Evolutionary conservation across 2,797 vertebrate genomes (phyloP).

Genomic region (Potorous gilbertii): DNA sequence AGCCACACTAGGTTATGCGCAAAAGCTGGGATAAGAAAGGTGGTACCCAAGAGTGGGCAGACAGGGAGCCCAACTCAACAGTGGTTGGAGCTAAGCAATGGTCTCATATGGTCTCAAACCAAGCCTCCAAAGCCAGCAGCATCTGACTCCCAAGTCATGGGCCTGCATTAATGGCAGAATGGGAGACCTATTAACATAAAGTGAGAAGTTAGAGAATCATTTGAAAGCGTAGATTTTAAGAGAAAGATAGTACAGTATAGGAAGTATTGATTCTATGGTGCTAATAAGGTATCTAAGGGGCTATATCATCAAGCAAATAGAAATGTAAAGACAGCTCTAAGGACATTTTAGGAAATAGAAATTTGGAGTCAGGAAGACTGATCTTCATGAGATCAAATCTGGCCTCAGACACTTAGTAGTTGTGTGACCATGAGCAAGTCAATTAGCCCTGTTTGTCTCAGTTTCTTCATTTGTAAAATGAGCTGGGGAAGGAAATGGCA

Average conservation of each 20-base stretch:
- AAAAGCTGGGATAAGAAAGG: background rate
- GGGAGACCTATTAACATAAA: background rate
- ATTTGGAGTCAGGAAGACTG: background rate
- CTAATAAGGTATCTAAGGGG: background rate
- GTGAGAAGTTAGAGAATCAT: background rate
- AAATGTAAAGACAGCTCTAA: background rate
- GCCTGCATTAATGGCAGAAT: background rate
- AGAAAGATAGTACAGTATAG: background rate
- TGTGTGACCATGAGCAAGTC: background rate
- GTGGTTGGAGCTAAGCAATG: background rate
- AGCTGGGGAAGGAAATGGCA: background rate
- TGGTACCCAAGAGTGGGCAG: background rate
- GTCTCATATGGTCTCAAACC: background rate
- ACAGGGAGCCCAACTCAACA: background rate
- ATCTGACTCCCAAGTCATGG: background rate
- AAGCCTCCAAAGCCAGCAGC: background rate
- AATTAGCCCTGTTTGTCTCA: background rate
- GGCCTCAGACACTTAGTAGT: background rate
- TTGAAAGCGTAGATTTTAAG: background rate
- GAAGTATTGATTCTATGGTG: background rate
- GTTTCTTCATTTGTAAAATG: background rate
- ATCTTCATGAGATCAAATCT: background rate
- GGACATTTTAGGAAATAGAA: background rate
- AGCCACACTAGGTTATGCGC: too few species aligned
- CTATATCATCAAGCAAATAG: background rate